These are phyloP conservation scores for Phalloptychus januarius DNA, from an alignment of 2,797 vertebrate genomes.

Conservation along the genomic window DNA sequence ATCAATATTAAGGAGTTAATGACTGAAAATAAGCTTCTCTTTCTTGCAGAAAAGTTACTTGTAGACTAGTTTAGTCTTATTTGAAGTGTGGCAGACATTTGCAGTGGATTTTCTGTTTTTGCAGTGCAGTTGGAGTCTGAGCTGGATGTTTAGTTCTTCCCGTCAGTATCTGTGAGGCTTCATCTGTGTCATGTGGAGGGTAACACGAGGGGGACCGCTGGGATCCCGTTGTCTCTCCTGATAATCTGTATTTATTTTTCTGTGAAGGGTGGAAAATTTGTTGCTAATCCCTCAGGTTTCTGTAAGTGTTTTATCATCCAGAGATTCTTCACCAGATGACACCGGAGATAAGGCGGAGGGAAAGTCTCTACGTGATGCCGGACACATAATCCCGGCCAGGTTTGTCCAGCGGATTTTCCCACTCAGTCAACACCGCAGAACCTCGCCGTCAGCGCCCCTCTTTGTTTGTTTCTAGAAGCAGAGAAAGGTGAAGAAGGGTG, in stretches of 20 bases:
- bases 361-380: slow-evolving; percentile 53
- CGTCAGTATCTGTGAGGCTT: slow-evolving; percentile 52
- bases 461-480: slow-evolving; percentile 36
- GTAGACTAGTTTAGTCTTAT: too few species aligned
- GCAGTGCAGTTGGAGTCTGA: background rate
- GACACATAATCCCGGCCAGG: slow-evolving; percentile 45
- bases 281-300: slow-evolving; percentile 63
- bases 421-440: slow-evolving; percentile 40
- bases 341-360: slow-evolving; percentile 48
- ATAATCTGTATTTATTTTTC: slow-evolving; percentile 82
- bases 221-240: slow-evolving; percentile 72
- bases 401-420: slow-evolving; percentile 41
- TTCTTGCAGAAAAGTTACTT: too few species aligned
- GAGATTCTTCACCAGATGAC: slow-evolving; percentile 65
- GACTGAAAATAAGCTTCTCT: too few species aligned
- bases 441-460: slow-evolving; percentile 22
- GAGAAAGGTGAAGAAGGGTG: slow-evolving; percentile 52
- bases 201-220: slow-evolving; percentile 46
- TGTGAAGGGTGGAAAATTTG: slow-evolving; percentile 79
- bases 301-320: slow-evolving; percentile 71
- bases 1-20: too few species aligned
- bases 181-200: slow-evolving; percentile 58
- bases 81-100: too few species aligned
- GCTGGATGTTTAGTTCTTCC: slow-evolving; percentile 19
- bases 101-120: too few species aligned